phyloP scores from a whole-genome alignment of 2,113 vertebrate species.

The Ceratotherium simum region DNA sequence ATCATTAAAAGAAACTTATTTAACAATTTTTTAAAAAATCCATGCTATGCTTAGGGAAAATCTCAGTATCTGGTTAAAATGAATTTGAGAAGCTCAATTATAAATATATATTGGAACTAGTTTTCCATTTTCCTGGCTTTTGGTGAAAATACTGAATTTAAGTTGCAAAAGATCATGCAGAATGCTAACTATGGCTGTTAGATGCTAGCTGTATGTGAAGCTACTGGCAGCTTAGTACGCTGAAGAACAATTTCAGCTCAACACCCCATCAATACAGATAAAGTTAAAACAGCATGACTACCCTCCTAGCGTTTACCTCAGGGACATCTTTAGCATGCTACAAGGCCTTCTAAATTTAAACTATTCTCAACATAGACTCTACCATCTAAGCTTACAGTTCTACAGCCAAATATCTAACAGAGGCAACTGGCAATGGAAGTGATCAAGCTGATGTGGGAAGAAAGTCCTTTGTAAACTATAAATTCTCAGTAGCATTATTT shows the following conservation, averaged over 20 bases:
- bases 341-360: not conserved
- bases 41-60: slow-evolving; percentile 41
- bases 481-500: slow-evolving; percentile 21
- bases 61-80: slow-evolving; percentile 13
- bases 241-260: slow-evolving; percentile 19
- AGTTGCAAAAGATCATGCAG: not conserved
- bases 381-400: rapidly evolving
- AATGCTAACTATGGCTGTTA: not conserved
- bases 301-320: not conserved
- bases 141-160: not conserved
- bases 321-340: not conserved
- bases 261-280: not conserved
- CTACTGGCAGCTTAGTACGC: not conserved
- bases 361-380: not conserved
- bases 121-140: slow-evolving; percentile 40
- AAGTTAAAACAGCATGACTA: not conserved
- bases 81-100: not conserved
- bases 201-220: not conserved
- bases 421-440: not conserved
- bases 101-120: not conserved
- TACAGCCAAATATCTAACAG: not conserved
- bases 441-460: not conserved
- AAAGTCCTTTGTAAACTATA: not conserved
- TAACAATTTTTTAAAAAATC: not conserved
- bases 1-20: slow-evolving; percentile 21